Evolutionary conservation across 2,113 vertebrate genomes (phyloP), one percentile per base, ranked within the genome.

Genomic region (Halichoeres trimaculatus): DNA sequence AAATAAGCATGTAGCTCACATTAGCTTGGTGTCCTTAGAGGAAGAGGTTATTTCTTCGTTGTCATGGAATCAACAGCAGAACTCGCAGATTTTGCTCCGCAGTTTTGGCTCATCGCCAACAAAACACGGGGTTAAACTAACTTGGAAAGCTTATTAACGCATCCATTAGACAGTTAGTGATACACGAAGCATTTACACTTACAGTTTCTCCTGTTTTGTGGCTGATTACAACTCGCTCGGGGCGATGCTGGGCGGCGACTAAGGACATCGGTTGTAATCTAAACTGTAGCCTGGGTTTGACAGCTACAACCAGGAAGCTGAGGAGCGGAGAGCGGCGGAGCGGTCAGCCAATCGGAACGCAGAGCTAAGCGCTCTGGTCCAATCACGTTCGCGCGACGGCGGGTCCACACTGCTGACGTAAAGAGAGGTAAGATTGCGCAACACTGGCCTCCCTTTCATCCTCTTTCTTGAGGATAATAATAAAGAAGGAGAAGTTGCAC

Each of bases 301-400:
- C 79, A 71, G 76, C 8, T 11, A 63, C 68, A 76, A 89, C 72
- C 89, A 86, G 92, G 87, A 91, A 90, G 72, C 38, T 1, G 26
- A 11, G 52, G 13, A 0, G 12, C 3, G 4, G 2, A 2, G 88
- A 90, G 61, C 22, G 90, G 75, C 88, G 50, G 9, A 2, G 0
- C 0, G 0, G 0, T 0, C 1, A 55, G 40, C 91, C 75, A 93
- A 93, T 92, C 35, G 17, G 57, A 60, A 1, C 8, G 11, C 76
- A 2, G 56, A 0, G 1, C 11, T 22, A 0, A 0, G 0, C 0
- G 0, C 1, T 1, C 5, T 43, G 6, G 45, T 11, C 91, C 86
- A 93, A 92, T 93, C 10, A 36, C 0, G 30, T 69, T 63, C 1
- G 0, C 41, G 64, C 0, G 8, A 19, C 34, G 78, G 86, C 59